Evolutionary conservation across 2,888 invertebrate species (phyloP).

Genomic region (Drosophila paranaensis): DNA sequence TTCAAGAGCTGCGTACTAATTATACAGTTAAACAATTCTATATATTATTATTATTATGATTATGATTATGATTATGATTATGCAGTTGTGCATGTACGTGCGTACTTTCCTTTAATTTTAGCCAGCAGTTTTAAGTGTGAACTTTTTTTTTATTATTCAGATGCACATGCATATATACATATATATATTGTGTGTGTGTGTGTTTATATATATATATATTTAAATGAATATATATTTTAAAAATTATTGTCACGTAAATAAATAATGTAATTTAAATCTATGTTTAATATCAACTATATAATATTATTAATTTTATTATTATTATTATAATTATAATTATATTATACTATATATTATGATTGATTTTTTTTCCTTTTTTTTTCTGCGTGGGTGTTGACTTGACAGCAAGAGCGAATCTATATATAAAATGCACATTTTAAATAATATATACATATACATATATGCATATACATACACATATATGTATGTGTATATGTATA

Average conservation of each 20-base stretch:
- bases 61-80: not conserved
- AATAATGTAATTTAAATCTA: constrained; percentile 34
- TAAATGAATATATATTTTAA: constrained; percentile 30
- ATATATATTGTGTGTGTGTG: constrained; percentile 16
- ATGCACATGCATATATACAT: constrained; percentile 25
- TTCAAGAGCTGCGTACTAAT: constrained; percentile 56
- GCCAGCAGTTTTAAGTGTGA: constrained; percentile 58
- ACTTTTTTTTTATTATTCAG: constrained; percentile 39
- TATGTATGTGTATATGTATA: constrained; percentile 27
- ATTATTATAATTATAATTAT: constrained; percentile 22
- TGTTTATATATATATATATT: not conserved
- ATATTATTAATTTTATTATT: constrained; percentile 21
- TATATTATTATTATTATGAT: not conserved
- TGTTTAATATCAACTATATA: constrained; percentile 23
- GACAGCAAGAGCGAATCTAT: constrained; percentile 58
- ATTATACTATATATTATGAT: constrained; percentile 8
- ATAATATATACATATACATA: constrained; percentile 8
- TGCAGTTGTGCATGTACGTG: constrained; percentile 25
- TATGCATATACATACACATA: constrained; percentile 11
- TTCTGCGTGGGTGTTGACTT: constrained; percentile 44
- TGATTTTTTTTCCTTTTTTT: constrained; percentile 38
- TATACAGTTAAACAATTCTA: not conserved
- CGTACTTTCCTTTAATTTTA: constrained; percentile 73
- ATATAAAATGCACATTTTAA: constrained; percentile 70
- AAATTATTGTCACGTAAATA: constrained; percentile 24